Conservation (phyloP, 2,888 invertebrate species). For the Cataglyphis cursor region DNA sequence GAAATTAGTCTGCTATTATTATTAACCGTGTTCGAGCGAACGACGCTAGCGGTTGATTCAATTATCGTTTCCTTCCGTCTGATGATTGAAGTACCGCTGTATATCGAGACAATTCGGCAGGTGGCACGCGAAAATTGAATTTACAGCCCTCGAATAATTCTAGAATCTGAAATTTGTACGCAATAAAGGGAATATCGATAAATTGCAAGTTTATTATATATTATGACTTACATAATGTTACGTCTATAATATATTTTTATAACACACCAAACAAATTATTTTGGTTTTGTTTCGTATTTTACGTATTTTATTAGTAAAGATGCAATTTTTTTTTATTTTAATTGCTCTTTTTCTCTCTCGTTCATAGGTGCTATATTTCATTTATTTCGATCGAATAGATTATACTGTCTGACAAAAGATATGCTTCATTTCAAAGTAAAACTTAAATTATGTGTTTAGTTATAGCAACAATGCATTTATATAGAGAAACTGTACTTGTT, state of each 20-base stretch:
- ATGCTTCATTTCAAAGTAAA: constrained; percentile 1
- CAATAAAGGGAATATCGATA: constrained; percentile 12
- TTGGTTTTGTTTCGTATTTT: neutral
- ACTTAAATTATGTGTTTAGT: constrained; percentile 38
- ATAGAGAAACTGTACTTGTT: neutral
- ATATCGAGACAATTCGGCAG: constrained; percentile 44
- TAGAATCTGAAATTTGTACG: constrained; percentile 28
- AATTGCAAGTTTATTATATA: neutral
- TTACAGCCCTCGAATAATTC: constrained; percentile 14
- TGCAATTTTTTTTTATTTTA: neutral
- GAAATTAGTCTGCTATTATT: constrained; percentile 73
- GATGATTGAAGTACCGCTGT: constrained; percentile 34
- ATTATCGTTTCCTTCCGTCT: constrained; percentile 74
- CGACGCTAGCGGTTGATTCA: constrained; percentile 62
- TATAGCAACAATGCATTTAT: constrained; percentile 4
- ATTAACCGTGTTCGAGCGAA: constrained; percentile 65
- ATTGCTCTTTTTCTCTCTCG: neutral
- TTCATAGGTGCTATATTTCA: neutral
- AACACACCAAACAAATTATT: neutral
- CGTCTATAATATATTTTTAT: neutral
- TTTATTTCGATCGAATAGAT: neutral
- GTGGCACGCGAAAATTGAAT: constrained; percentile 35
- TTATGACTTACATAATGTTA: neutral
- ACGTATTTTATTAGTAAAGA: neutral
- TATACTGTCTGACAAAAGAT: neutral